Percentiles rank a stretch among this genome's conserved stretches.
phyloP scores from a whole-genome alignment of 2,113 vertebrate genomes.

The Physeter macrocephalus region DNA sequence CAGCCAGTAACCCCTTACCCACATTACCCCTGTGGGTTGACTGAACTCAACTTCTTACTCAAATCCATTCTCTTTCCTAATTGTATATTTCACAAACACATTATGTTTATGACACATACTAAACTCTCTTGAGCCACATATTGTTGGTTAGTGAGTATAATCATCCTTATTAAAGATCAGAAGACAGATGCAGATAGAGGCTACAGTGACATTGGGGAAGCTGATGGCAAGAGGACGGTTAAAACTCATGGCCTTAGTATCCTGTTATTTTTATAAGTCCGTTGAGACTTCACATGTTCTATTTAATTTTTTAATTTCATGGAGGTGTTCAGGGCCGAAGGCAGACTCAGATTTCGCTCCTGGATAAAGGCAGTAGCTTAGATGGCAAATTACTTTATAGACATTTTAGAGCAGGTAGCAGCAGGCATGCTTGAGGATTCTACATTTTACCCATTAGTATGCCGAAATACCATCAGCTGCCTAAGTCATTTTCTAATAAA shows the following conservation, averaged over 20 bases:
- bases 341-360: not conserved
- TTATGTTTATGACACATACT: not conserved
- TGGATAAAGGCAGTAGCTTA: not conserved
- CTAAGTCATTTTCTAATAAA: conserved; percentile 39
- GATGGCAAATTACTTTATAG: conserved; percentile 13
- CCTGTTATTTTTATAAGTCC: not conserved
- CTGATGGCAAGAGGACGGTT: not conserved
- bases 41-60: not conserved
- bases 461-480: conserved; percentile 6
- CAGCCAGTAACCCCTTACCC: not conserved
- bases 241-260: not conserved
- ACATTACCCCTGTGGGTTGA: not conserved
- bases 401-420: not conserved
- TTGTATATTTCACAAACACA: not conserved
- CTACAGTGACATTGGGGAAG: not conserved
- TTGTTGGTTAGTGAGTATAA: not conserved
- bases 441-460: not conserved
- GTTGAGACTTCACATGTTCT: not conserved
- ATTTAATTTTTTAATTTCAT: conserved; percentile 19
- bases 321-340: not conserved
- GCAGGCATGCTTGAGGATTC: not conserved
- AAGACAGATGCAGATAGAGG: not conserved
- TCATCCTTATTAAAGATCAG: not conserved
- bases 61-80: not conserved
- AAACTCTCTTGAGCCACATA: not conserved